Evolutionary conservation across 2,113 vertebrate genomes (phyloP).

Genomic region (Cebidichthys violaceus): DNA sequence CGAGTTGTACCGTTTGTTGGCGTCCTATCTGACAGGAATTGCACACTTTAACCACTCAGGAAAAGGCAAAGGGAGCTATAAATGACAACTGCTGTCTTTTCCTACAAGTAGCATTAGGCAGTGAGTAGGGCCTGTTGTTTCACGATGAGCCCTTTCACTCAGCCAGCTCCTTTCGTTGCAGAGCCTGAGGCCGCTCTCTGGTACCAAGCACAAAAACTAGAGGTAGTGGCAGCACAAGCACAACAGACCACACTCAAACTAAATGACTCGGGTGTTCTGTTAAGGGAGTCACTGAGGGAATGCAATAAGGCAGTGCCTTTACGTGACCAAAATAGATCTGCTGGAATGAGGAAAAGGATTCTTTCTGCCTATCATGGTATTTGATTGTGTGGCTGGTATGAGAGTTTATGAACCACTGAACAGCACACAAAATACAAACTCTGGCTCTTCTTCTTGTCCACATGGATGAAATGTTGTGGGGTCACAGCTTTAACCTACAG

Average conservation of each 20-base stretch:
- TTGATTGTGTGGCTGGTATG: slow-evolving; percentile 1
- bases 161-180: slow-evolving; percentile 24
- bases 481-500: slow-evolving; percentile 31
- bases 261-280: slow-evolving; percentile 21
- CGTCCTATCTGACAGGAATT: neutral
- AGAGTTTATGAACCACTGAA: slow-evolving; percentile 7
- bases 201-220: slow-evolving; percentile 34
- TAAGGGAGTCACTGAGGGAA: slow-evolving; percentile 26
- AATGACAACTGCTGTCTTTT: slow-evolving; percentile 26
- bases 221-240: slow-evolving; percentile 17
- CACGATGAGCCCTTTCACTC: slow-evolving; percentile 26
- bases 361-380: slow-evolving; percentile 19
- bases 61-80: slow-evolving; percentile 22
- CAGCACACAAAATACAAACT: slow-evolving; percentile 11
- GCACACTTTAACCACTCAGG: slow-evolving; percentile 15
- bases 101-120: slow-evolving; percentile 17
- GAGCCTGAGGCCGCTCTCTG: slow-evolving; percentile 40
- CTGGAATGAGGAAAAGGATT: slow-evolving; percentile 56
- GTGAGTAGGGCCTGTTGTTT: slow-evolving; percentile 10
- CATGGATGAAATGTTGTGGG: slow-evolving; percentile 27
- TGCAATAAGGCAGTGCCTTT: slow-evolving; percentile 27
- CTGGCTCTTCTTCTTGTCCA: slow-evolving; percentile 24
- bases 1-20: neutral
- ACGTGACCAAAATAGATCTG: slow-evolving; percentile 39
- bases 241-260: slow-evolving; percentile 13